Base-by-base conservation (phyloP, 2,113 vertebrate genomes). In the Regulus satrapa region DNA sequence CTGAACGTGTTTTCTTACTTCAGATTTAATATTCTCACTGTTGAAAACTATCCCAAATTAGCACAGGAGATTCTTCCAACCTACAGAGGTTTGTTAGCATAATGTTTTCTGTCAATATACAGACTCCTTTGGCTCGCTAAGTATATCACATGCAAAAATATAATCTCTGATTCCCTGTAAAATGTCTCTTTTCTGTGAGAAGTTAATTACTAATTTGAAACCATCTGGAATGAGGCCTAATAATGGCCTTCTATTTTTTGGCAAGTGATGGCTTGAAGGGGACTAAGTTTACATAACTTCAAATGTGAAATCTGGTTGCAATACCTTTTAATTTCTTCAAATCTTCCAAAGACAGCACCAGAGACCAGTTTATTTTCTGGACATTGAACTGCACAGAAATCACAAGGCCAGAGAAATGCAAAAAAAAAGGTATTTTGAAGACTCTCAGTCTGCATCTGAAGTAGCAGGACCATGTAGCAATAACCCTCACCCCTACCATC, bases 161-260 rank as follows among this genome's bases (percentile, higher is more conserved):
- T 84, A 59, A 86, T 91, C 71, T 96, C 95, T 89, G 76, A 94
- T 94, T 96, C 95, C 61, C 77, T 90, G 90, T 32, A 90, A 95
- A 97, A 95, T 96, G 91, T 92, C 75, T 96, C 52, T 90, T 97
- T 96, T 94, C 73, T 92, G 88, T 88, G 77, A 83, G 68, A 85
- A 97, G 94, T 94, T 97, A 97, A 98, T 97, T 95, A 90, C 92
- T 94, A 88, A 87, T 81, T 97, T 97, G 66, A 12, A 94, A 96
- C 58, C 69, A 90, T 83, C 71, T 91, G 90, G 97, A 96, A 94
- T 92, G 38, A 97, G 90, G 92, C 74, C 86, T 96, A 96, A 96
- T 97, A 69, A 92, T 94, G 71, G 92, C 88, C 73, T 94, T 94
- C 91, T 94, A 92, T 94, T 96, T 94, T 93, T 87, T 96, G 92